A percentile compares a stretch with the other conserved stretches of the same genome.
These are phyloP conservation scores for Pomatostomus ruficeps DNA, from an alignment of 2,113 vertebrate genomes.

Conservation along the genomic window DNA sequence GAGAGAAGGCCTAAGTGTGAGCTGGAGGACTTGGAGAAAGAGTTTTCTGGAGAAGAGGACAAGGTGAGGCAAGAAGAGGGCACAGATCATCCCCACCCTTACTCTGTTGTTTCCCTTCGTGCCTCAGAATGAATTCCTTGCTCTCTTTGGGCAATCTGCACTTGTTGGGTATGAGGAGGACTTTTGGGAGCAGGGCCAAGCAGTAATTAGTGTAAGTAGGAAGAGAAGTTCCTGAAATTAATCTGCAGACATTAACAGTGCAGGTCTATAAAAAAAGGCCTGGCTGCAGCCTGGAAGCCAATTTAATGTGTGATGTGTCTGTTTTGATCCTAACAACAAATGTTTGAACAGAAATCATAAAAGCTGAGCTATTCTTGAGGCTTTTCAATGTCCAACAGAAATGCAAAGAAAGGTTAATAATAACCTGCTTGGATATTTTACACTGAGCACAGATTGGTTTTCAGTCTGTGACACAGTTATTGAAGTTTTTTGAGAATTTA, in stretches of 20 bases:
- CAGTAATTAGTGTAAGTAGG: background rate
- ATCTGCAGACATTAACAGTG: background rate
- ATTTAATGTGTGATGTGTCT: background rate
- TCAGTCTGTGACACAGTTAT: background rate
- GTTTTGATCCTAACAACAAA: background rate
- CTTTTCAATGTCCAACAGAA: background rate
- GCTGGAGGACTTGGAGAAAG: background rate
- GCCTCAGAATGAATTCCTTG: background rate
- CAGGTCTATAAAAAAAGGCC: background rate
- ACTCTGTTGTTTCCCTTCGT: background rate
- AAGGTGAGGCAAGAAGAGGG: background rate
- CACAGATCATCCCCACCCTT: background rate
- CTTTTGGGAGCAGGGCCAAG: background rate
- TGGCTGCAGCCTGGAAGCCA: background rate
- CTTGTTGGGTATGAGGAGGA: background rate
- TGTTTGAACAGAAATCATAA: background rate
- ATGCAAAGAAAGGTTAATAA: background rate
- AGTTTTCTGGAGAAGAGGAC: fast-evolving
- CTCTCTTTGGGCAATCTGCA: background rate
- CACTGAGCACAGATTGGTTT: background rate
- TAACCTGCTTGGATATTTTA: background rate
- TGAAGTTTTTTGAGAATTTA: background rate
- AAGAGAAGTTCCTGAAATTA: background rate
- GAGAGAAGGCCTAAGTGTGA: fast-evolving
- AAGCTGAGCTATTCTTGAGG: background rate